A percentile compares a stretch with the other conserved stretches of the same genome.
Evolutionary conservation across 2,797 vertebrate species (phyloP).

Genomic region (Malacoctenus gilli): DNA sequence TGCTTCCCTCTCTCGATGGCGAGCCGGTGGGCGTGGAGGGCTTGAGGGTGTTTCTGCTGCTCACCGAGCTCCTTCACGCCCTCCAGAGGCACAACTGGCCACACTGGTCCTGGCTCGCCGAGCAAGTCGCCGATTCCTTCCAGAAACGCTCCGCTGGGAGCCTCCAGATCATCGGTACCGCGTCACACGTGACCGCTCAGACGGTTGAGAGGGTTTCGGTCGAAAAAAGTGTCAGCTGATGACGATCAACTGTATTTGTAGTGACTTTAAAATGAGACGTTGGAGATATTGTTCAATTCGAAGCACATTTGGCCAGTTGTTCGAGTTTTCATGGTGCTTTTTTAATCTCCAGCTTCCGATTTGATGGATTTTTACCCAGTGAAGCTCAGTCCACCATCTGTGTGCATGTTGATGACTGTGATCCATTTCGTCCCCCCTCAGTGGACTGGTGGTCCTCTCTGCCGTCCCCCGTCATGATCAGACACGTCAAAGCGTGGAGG

Average conservation of each 20-base stretch:
- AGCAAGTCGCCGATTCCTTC: conserved; percentile 53
- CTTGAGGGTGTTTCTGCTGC: conserved; percentile 79
- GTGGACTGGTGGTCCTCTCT: conserved; percentile 63
- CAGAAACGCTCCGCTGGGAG: conserved; percentile 44
- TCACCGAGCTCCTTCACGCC: conserved; percentile 71
- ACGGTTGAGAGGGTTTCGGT: too few species aligned
- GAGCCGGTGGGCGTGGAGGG: conserved; percentile 70
- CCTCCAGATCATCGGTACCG: conserved; percentile 71
- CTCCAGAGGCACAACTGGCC: conserved; percentile 3
- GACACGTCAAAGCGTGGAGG: conserved; percentile 69
- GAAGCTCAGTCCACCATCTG: too few species aligned
- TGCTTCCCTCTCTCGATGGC: conserved; percentile 58
- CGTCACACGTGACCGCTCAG: too few species aligned
- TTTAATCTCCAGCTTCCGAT: background rate
- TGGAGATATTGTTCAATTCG: too few species aligned
- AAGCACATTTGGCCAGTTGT: too few species aligned
- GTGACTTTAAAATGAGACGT: too few species aligned
- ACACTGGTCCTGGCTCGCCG: conserved; percentile 42
- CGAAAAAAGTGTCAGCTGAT: too few species aligned
- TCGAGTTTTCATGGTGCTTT: too few species aligned
- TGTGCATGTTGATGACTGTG: too few species aligned
- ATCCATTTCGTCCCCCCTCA: conserved; percentile 20
- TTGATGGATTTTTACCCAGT: too few species aligned
- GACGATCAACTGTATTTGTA: too few species aligned
- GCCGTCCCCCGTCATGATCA: conserved; percentile 34